Base-by-base conservation (phyloP, 2,888 invertebrate species). In the Drosophila antonietae region DNA sequence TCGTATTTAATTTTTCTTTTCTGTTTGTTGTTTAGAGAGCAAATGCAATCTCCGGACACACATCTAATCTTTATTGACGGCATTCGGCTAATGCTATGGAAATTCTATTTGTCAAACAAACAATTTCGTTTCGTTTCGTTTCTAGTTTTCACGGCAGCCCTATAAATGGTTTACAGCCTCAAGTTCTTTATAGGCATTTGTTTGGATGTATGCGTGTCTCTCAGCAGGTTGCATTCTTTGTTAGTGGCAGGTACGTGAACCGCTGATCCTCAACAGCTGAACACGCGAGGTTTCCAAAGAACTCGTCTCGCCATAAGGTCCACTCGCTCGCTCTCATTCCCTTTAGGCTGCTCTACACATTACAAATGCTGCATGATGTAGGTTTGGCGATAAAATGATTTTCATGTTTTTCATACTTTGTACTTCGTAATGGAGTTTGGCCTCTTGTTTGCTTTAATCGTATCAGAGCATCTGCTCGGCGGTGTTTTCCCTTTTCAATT, bases 31-130 rank as follows among this genome's bases (percentile, higher is more conserved):
- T 73, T 83, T 78, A 47, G 53, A 55, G 75, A 88, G 83, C 70
- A 81, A 86, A 79, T 85, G 73, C 70, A 88, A 88, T 85, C 84
- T 84, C 75, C 75, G 47, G 14, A 51, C 15, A 37, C 12, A 28
- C 56, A 68, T 78, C 81, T 88, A 85, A 88, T 85, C 84, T 85
- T 86, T 87, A 83, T 83, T 84, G 87, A 87, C 75, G 78, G 68
- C 52, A 68, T 65, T 74, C 66, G 53, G 49, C 31, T 79, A 67
- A 60, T 63, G 65, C 67, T 71, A 65, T 68, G 77, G 57, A 70
- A 83, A 77, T 88, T 85, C 65, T 86, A 78, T 88, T 85, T 88
- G 87, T 84, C 83, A 86, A 84, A 84, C 80, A 84, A 88, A 88
- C 88, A 79, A 81, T 88, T 86, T 70, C 75, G 63, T 60, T 72